Evolutionary conservation across 2,888 invertebrate species (phyloP), one percentile per base, ranked within the genome.

Genomic region (Xylophagus ater): DNA sequence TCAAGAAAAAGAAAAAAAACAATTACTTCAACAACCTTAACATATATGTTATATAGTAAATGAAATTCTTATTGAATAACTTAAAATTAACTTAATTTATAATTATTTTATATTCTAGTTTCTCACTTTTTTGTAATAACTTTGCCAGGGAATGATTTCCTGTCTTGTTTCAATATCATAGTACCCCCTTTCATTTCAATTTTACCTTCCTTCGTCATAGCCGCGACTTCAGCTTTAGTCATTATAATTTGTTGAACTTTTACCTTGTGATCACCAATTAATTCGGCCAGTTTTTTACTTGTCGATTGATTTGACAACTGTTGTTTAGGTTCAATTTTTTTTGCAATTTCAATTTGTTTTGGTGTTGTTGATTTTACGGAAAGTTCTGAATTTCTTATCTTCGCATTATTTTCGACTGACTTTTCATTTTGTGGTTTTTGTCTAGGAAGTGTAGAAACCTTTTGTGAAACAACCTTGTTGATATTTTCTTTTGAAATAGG

Each of bases 221-320:
- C 72, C 46, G 74, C 75, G 14, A 77, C 74, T 54, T 78, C 75
- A 1, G 76, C 73, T 58, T 76, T 78, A 7, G 76, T 74, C 68
- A 79, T 71, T 3, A 75, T 71, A 28, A 78, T 72, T 55, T 75
- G 76, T 57, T 78, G 75, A 8, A 78, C 75, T 50, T 74, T 71
- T 0, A 77, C 73, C 25, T 73, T 65, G 51, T 73, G 75, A 51
- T 74, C 71, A 24, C 74, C 77, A 15, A 75, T 68, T 56, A 71
- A 72, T 53, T 65, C 60, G 2, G 46, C 43, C 12, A 47, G 30
- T 34, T 45, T 48, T 26, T 47, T 46, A 15, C 44, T 37, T 1
- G 23, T 28, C 7, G 19, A 9, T 9, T 19, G 19, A n/a, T 17
- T 20, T n/a, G 9, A 12, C 21, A 13, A 21, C 12, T n/a, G 9